Evolutionary conservation across 2,888 invertebrate genomes (phyloP).

Genomic region (Antheraea yamamai): DNA sequence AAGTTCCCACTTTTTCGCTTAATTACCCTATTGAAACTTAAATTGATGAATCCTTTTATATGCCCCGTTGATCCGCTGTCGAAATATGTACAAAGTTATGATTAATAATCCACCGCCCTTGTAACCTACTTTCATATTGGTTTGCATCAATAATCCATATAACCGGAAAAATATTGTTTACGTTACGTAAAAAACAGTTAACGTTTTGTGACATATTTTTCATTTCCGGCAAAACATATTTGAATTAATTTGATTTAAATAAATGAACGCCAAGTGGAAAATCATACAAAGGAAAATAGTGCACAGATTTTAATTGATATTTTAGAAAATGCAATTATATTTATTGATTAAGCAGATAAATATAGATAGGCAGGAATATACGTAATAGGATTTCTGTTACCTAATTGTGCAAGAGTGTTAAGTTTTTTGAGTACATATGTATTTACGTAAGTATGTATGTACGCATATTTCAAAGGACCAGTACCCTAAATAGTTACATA

Average conservation of each 20-base stretch:
- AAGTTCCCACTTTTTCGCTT: neutral
- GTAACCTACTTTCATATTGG: neutral
- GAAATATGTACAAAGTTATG: slow-evolving; percentile 5
- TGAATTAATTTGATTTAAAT: neutral
- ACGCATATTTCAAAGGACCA: no score
- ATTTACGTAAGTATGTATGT: no score
- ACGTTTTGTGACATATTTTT: neutral
- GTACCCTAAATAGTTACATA: no score
- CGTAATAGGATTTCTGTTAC: no score
- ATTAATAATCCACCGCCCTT: neutral
- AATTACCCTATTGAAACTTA: neutral
- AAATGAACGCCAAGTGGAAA: neutral
- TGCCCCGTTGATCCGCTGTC: neutral
- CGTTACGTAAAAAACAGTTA: neutral
- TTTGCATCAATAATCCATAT: neutral
- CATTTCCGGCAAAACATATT: neutral
- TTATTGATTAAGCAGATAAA: no score
- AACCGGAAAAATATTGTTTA: neutral
- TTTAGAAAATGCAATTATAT: no score
- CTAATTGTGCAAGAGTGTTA: no score
- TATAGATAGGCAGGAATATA: no score
- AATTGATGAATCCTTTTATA: neutral
- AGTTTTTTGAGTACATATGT: no score
- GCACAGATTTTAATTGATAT: neutral
- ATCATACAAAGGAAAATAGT: neutral